Evolutionary conservation across 1,140 invertebrate species (phyloP).

Genomic region (Conopomorpha cramerella): DNA sequence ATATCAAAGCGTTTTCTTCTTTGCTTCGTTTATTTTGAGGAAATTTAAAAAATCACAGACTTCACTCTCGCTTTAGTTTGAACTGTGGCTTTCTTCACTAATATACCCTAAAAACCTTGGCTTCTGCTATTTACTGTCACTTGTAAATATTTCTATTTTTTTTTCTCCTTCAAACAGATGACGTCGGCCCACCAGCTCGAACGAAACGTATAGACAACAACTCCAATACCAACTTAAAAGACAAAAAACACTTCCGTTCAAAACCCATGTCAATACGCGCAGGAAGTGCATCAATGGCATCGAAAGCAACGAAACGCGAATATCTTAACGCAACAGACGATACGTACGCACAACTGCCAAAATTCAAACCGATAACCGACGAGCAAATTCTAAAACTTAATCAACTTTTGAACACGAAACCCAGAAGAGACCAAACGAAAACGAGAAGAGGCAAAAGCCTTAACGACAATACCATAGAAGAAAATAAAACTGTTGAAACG

Average conservation of each 20-base stretch:
- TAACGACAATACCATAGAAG: constrained; percentile 11
- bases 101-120: too few relatives aligned
- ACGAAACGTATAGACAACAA: constrained; percentile 32
- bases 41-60: too few relatives aligned
- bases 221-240: constrained; percentile 51
- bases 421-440: constrained; percentile 13
- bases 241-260: not conserved
- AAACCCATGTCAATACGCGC: not conserved
- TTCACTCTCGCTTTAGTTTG: too few relatives aligned
- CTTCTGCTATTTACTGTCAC: not conserved
- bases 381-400: constrained; percentile 37
- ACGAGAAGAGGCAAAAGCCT: constrained; percentile 28
- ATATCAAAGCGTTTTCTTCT: too few relatives aligned
- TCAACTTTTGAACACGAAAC: constrained; percentile 21
- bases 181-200: constrained; percentile 48
- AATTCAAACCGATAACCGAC: constrained; percentile 47
- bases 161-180: constrained; percentile 41
- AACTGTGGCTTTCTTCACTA: too few relatives aligned
- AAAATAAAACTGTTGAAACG: constrained; percentile 15
- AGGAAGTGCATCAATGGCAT: not conserved
- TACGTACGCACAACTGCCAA: constrained; percentile 21
- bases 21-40: too few relatives aligned
- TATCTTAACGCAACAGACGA: constrained; percentile 24
- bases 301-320: constrained; percentile 24
- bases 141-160: constrained; percentile 12